These are phyloP conservation scores for Orcinus orca DNA, from an alignment of 2,113 vertebrate genomes.

Conservation along the genomic window DNA sequence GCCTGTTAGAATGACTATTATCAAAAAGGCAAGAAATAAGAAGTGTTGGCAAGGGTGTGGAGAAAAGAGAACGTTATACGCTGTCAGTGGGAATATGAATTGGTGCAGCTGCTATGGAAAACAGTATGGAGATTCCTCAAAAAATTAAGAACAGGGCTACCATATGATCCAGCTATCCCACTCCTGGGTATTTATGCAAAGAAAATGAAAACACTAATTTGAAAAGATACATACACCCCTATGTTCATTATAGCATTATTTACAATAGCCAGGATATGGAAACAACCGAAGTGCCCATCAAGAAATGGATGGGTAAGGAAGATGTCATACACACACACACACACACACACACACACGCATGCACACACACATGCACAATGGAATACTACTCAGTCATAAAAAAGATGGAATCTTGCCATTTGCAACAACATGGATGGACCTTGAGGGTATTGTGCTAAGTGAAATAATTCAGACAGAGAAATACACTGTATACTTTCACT, in stretches of 20 bases:
- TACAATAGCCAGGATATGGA: neutral
- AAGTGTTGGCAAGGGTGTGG: neutral
- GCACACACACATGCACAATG: neutral
- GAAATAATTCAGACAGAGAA: neutral
- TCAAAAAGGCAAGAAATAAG: neutral
- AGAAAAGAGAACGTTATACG: neutral
- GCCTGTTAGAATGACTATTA: neutral
- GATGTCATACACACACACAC: neutral
- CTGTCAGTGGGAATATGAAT: neutral
- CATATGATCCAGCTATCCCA: neutral
- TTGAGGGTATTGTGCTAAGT: neutral
- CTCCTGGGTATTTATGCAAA: neutral
- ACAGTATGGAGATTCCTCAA: neutral
- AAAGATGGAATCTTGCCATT: neutral
- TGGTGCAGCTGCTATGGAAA: neutral
- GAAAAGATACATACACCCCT: neutral
- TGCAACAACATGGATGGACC: neutral
- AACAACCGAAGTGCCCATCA: neutral
- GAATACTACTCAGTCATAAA: neutral
- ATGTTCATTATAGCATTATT: neutral
- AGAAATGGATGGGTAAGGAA: neutral
- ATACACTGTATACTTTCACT: neutral
- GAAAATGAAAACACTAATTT: neutral
- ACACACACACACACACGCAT: neutral
- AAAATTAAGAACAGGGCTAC: neutral